Evolutionary conservation across 2,113 vertebrate genomes (phyloP), one percentile per base, ranked within the genome.

Genomic region (Budorcas taxicolor): DNA sequence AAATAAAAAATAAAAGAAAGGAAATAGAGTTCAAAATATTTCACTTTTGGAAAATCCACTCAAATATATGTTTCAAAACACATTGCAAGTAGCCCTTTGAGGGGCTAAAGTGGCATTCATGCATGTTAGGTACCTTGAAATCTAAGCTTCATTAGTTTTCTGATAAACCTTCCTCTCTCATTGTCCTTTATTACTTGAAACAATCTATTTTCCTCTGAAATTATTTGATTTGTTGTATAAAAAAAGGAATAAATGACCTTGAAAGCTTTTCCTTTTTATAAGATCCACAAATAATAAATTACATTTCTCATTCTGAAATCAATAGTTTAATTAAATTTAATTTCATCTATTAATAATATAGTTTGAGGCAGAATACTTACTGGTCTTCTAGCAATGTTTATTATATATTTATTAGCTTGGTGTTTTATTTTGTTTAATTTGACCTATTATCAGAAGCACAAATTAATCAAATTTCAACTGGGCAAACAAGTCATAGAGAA

Each of bases 271-370:
- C 16, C 84, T 97, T 55, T 95, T 17, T 76, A 88, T 62, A 74
- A n/a, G 40, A 88, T 50, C 4, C n/a, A 95, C 62, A 96, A 97
- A 97, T 93, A 96, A 67, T 33, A 81, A 91, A 97, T 97, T 97
- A 71, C 9, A 78, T 78, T 62, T 97, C 88, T 92, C 40, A 60
- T n/a, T 97, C 94, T 98, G 43, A 96, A 74, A 98, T 85, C 81
- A 95, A 90, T 93, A 97, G 85, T 98, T 98, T 80, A 98, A 98
- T 96, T 98, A 98, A 98, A 21, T 86, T 98, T 96, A 96, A 97
- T 84, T 97, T 19, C 93, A 90, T 94, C 17, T 85, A 87, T 96
- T 96, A 98, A 97, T 98, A 97, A 91, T 94, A 7, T 89, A 85
- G 14, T 85, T 89, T 9, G 91, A 98, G 55, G 62, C 84, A 98